phyloP scores from a whole-genome alignment of 30 jellyfish, hydroid and myxozoan species.

The Nemopilema nomurai region DNA sequence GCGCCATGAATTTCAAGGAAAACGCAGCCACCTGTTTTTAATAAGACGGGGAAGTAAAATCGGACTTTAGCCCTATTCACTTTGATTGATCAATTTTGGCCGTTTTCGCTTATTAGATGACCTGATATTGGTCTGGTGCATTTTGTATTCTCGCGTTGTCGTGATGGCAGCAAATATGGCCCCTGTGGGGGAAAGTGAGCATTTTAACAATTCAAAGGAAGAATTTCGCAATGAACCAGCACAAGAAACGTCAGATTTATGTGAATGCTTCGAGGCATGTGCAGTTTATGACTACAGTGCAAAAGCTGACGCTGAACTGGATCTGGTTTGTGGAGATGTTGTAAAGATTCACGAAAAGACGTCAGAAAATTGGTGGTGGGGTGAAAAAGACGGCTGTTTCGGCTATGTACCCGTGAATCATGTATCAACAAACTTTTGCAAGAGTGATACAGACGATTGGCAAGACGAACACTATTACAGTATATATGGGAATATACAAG shows the following conservation, averaged over 20 bases:
- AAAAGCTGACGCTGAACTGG: slow-evolving; percentile 15
- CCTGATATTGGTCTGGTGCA: too few relatives aligned
- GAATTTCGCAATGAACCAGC: neutral
- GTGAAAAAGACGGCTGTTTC: slow-evolving; percentile 24
- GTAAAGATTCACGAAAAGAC: neutral
- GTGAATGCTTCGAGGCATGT: neutral
- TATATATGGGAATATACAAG: slow-evolving; percentile 15
- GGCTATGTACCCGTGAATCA: slow-evolving; percentile 65
- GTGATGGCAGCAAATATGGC: too few relatives aligned
- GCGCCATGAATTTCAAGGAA: neutral
- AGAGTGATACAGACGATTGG: slow-evolving; percentile 16
- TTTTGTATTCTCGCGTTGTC: too few relatives aligned
- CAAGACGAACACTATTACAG: slow-evolving; percentile 50
- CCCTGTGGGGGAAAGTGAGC: neutral
- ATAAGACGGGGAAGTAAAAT: neutral
- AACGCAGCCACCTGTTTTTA: neutral
- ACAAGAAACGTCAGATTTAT: too few relatives aligned
- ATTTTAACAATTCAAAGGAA: neutral
- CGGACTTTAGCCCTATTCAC: neutral
- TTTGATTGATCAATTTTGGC: neutral
- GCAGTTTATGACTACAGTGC: slow-evolving; percentile 33
- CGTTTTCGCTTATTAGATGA: too few relatives aligned
- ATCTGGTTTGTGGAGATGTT: slow-evolving; percentile 13
- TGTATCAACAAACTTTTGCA: neutral
- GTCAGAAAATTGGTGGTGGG: slow-evolving; percentile 69